Conservation (phyloP, 1,140 invertebrate genomes). For the Telenomus remus region DNA sequence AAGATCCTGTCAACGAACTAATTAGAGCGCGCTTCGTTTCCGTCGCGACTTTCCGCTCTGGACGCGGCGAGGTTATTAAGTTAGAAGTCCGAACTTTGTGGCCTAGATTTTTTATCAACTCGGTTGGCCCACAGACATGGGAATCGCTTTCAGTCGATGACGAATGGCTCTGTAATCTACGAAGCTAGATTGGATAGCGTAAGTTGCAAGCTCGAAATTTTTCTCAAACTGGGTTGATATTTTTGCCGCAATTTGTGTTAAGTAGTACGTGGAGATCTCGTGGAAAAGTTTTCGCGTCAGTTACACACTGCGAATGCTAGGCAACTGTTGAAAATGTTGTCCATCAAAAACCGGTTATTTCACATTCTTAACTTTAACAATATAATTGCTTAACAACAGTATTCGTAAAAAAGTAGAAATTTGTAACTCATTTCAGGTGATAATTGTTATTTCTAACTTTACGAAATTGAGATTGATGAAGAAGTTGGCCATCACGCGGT, state of each 20-base stretch:
- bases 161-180: constrained; percentile 10
- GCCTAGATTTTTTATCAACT: constrained; percentile 2
- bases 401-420: no score
- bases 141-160: constrained; percentile 7
- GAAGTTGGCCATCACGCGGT: constrained; percentile 12
- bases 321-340: neutral
- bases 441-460: no score
- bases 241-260: constrained; percentile 4
- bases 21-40: constrained; percentile 19
- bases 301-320: neutral
- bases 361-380: no score
- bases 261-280: constrained; percentile 1
- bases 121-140: neutral
- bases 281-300: neutral
- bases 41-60: constrained; percentile 1
- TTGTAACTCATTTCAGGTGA: no score
- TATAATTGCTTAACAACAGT: no score
- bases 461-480: neutral
- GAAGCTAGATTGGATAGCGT: constrained; percentile 7
- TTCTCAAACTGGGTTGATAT: neutral
- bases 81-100: constrained; percentile 20
- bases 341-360: no score
- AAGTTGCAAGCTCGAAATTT: constrained; percentile 4
- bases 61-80: constrained; percentile 14
- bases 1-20: constrained; percentile 38